Base-by-base conservation (phyloP, 2,888 invertebrate genomes). In the Fragum whitleyi region DNA sequence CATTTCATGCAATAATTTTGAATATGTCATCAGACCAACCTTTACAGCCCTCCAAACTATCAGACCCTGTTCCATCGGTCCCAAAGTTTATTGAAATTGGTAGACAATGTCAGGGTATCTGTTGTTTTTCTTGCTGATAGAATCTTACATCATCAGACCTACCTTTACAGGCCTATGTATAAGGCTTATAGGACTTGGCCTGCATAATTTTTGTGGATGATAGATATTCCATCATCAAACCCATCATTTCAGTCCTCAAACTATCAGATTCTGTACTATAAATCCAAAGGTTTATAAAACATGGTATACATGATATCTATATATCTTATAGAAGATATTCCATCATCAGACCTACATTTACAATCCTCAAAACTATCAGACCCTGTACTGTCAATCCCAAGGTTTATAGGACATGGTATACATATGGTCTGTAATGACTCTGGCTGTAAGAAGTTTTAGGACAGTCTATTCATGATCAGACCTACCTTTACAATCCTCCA, bases 331-430 rank as follows among this genome's bases (percentile, higher is more conserved):
- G 29, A 19, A 62, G 73, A n/a, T n/a, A n/a, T n/a, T n/a, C n/a
- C n/a, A n/a, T n/a, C n/a, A n/a, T n/a, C n/a, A n/a, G n/a, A n/a
- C 69, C 19, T 26, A 71, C 71, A 57, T 57, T 71, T 23, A 39
- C 71, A 71, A n/a, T 21, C 59, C 9, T 19, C 39, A 11, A 71
- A 19, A 32, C 71, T 71, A n/a, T n/a, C 21, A 36, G 71, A 36
- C 1, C 39, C n/a, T 9, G 59, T 59, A 9, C 39, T 16, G 5
- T 21, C 26, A 7, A 59, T 71, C 21, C 36, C 39, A 1, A 71
- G 59, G 26, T 71, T 59, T 19, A 36, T 32, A 57, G 71, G 71
- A 71, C 71, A 71, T 11, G 55, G 19, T 16, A 39, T 21, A 57
- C 71, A 71, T 14, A n/a, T 3, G 36, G 71, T 57, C 59, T 71